Evolutionary conservation across 2,113 vertebrate genomes (phyloP), one percentile per base, ranked within the genome.

Genomic region (Numenius arquata): DNA sequence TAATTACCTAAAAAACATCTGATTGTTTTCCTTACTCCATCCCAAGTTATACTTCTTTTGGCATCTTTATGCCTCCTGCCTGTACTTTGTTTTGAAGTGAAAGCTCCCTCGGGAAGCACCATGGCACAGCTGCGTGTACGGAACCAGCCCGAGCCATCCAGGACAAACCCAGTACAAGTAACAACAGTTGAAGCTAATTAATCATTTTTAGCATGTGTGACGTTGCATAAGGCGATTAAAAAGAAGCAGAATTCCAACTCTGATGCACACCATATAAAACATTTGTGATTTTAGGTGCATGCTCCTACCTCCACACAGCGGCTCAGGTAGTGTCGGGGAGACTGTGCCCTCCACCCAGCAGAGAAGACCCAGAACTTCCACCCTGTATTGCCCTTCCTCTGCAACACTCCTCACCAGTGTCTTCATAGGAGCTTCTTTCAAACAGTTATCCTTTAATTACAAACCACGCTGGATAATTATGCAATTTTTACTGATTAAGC

Each of bases 291-390:
- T 23, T 1, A 19, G 53, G 29, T 15, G 11, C 27, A 10, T 20
- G 8, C 6, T 82, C 38, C 36, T 13, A 40, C 50, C 32, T 40
- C 56, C 4, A 1, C 4, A 2, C 6, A 11, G 34, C 1, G 3
- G 27, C 70, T 63, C 32, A 17, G 43, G 53, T 21, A 25, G 29
- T 11, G 11, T 2, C 2, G 0, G 7, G n/a, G 52, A 52, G n/a
- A 10, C 38, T 0, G 0, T 8, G 29, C 30, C 45, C 41, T 40
- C 53, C 66, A 65, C 8, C 9, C 62, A 11, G 40, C 4, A 3
- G 9, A 56, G n/a, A 9, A 56, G 9, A 52, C 36, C 16, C 25
- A 7, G 40, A 38, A 45, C 53, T 25, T 34, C 23, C n/a, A 52
- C n/a, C 26, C 55, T 41, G 13, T 48, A 19, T 30, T 23, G 45